These are phyloP conservation scores for Siniperca scherzeri DNA, from an alignment of 2,797 vertebrate genomes.

Conservation along the genomic window DNA sequence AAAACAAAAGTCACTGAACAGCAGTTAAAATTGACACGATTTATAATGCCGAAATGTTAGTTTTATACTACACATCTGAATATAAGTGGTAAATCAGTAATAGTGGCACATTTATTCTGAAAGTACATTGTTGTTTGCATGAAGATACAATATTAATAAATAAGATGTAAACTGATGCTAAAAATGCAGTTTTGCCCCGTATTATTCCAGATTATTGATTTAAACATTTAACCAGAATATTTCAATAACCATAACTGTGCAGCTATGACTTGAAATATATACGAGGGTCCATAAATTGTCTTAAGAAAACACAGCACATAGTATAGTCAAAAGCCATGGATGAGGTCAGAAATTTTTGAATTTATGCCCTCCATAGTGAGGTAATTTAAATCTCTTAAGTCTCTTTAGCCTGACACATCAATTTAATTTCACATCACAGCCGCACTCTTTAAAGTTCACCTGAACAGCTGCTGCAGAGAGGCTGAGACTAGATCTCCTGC, in stretches of 20 bases:
- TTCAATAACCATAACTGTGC: neutral
- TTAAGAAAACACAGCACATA: neutral
- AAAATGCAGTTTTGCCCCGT: neutral
- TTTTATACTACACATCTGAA: neutral
- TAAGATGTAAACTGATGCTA: neutral
- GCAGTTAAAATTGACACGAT: neutral
- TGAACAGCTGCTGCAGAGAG: constrained; percentile 65
- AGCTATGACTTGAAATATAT: neutral
- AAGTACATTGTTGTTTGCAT: neutral
- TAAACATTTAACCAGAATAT: neutral
- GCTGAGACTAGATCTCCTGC: constrained; percentile 21
- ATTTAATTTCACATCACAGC: constrained; percentile 37
- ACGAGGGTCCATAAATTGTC: neutral
- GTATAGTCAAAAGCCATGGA: neutral
- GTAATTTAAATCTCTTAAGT: constrained; percentile 28
- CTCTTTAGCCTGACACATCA: neutral
- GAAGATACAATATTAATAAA: no score
- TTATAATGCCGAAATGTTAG: neutral
- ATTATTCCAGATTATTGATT: neutral
- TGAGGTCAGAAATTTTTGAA: constrained; percentile 24
- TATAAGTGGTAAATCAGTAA: neutral
- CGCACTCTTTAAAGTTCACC: constrained; percentile 58
- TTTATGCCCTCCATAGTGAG: constrained; percentile 24
- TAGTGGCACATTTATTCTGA: neutral
- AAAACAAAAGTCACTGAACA: neutral